A percentile compares a stretch with the other conserved stretches of the same genome.
phyloP scores from a whole-genome alignment of 1,140 invertebrate genomes.

The Pogonomyrmex californicus region DNA sequence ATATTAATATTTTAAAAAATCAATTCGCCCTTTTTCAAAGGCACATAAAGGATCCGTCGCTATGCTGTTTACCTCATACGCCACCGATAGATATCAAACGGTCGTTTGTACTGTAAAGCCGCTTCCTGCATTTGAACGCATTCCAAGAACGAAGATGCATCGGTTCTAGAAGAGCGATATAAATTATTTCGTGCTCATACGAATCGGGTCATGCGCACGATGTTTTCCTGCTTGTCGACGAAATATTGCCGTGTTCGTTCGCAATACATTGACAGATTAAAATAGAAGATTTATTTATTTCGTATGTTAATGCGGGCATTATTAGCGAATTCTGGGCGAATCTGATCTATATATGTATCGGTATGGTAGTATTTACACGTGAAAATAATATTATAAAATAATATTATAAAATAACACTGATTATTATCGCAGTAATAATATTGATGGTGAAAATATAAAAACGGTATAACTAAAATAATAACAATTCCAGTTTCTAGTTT shows the following conservation, averaged over 20 bases:
- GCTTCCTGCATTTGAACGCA: constrained; percentile 63
- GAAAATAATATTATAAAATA: not conserved
- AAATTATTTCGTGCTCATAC: constrained; percentile 57
- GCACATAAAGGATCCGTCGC: constrained; percentile 44
- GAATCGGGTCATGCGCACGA: constrained; percentile 58
- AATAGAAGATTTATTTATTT: constrained; percentile 31
- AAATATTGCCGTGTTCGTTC: constrained; percentile 44
- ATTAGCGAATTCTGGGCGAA: not conserved
- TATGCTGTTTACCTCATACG: constrained; percentile 62
- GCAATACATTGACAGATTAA: constrained; percentile 16
- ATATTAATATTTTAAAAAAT: constrained; percentile 64
- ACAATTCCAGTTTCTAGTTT: constrained; percentile 21
- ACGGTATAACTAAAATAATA: constrained; percentile 3
- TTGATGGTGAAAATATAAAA: not conserved
- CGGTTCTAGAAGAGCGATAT: constrained; percentile 56
- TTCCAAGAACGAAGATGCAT: constrained; percentile 65
- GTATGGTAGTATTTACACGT: not conserved
- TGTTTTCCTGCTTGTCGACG: constrained; percentile 44
- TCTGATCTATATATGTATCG: not conserved
- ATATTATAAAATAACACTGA: not conserved
- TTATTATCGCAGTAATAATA: not conserved
- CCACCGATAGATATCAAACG: constrained; percentile 63
- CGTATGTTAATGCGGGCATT: too few relatives aligned
- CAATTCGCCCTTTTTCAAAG: constrained; percentile 50
- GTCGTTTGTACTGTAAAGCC: constrained; percentile 55